Evolutionary conservation across 2,888 invertebrate genomes (phyloP).

Genomic region (Microplitis deprimator): DNA sequence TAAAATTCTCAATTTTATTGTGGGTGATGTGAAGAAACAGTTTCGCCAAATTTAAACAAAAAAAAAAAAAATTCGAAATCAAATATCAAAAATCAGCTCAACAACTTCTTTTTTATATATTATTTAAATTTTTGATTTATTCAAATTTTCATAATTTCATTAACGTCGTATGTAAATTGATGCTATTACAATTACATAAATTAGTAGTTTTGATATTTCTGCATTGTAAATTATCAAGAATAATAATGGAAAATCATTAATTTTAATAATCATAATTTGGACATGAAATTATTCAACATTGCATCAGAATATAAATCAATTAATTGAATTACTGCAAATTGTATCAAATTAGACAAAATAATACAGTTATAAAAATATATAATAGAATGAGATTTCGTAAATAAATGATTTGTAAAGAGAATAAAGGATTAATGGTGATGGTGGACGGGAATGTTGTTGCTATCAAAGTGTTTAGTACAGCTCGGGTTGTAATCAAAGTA

Average conservation of each 20-base stretch:
- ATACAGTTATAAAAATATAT: neutral
- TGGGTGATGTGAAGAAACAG: no score
- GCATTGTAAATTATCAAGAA: neutral
- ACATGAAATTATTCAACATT: neutral
- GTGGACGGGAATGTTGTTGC: slow-evolving; percentile 11
- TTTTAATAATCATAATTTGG: neutral
- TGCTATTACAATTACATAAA: neutral
- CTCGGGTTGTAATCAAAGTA: slow-evolving; percentile 56
- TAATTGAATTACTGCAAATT: neutral
- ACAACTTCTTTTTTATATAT: no score
- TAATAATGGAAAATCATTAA: neutral
- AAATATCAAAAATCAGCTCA: no score
- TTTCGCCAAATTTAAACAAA: no score
- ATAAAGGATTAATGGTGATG: neutral
- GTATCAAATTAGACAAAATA: neutral
- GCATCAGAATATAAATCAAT: neutral
- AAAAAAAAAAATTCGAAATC: no score
- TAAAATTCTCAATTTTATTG: no score
- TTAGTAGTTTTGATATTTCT: neutral
- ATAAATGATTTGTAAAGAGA: slow-evolving; percentile 16
- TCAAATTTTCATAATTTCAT: neutral
- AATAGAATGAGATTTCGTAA: neutral
- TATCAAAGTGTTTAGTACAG: slow-evolving; percentile 36
- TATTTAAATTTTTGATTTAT: neutral
- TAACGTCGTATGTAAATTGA: neutral